These are phyloP conservation scores for Diceros bicornis DNA, from an alignment of 2,797 vertebrate genomes.

Conservation along the genomic window DNA sequence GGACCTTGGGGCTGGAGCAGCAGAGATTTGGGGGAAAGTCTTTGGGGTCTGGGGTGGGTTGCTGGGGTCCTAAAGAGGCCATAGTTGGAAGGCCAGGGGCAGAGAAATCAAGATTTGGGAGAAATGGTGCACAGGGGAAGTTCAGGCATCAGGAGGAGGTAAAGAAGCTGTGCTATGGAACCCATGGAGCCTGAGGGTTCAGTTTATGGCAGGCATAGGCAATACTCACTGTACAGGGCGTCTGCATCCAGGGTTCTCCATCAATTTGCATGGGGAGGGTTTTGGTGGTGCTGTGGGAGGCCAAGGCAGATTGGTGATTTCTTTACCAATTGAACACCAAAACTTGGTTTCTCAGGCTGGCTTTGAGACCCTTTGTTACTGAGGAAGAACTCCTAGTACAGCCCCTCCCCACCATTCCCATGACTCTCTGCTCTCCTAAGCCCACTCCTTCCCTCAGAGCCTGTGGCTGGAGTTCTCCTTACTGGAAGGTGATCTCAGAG, in stretches of 20 bases:
- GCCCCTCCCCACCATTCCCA: neutral
- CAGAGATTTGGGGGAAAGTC: neutral
- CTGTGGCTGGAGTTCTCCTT: conserved; percentile 63
- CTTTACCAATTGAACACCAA: neutral
- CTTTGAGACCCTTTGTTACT: neutral
- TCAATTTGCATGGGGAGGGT: conserved; percentile 97
- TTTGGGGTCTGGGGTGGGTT: neutral
- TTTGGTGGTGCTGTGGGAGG: conserved; percentile 92
- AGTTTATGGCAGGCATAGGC: neutral
- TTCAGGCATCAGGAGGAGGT: neutral
- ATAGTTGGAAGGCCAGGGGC: neutral
- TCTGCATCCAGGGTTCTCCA: conserved; percentile 98
- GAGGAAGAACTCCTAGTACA: neutral
- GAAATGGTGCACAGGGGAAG: neutral
- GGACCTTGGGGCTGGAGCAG: neutral
- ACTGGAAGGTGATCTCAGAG: conserved; percentile 95
- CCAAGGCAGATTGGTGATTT: conserved; percentile 43
- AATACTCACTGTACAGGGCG: conserved; percentile 95
- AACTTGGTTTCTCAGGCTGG: conserved; percentile 23
- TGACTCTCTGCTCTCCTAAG: neutral
- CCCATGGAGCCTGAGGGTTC: neutral
- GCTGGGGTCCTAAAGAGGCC: neutral
- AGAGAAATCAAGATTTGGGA: conserved; percentile 9
- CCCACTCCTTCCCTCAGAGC: neutral
- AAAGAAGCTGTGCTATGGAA: neutral